Conservation (phyloP, 2,888 invertebrate genomes). For the Drosophila cognata region DNA sequence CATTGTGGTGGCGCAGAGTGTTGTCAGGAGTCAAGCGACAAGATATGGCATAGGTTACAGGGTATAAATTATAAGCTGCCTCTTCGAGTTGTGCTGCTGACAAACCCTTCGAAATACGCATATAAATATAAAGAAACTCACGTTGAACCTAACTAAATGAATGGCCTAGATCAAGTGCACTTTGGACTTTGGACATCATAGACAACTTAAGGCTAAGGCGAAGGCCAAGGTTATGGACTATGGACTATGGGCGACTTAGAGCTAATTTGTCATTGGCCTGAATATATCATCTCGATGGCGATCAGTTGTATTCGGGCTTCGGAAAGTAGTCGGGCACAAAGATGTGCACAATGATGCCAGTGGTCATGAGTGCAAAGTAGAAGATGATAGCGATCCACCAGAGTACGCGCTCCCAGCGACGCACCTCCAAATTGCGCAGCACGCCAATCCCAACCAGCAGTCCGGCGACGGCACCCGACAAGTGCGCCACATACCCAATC, state of each 20-base stretch:
- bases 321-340: constrained; percentile 87
- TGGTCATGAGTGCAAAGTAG: constrained; percentile 89
- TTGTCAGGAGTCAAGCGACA: neutral
- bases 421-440: constrained; percentile 92
- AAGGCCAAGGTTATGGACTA: constrained; percentile 24
- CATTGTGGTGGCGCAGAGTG: neutral
- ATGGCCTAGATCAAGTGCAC: constrained; percentile 58
- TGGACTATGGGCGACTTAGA: constrained; percentile 30
- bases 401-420: constrained; percentile 91
- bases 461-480: constrained; percentile 96
- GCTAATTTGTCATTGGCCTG: constrained; percentile 32
- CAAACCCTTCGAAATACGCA: neutral
- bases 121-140: neutral
- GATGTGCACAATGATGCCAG: constrained; percentile 90
- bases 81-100: neutral
- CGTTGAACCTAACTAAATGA: constrained; percentile 7
- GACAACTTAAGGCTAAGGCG: constrained; percentile 35
- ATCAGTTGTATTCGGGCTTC: constrained; percentile 77
- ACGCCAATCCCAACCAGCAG: constrained; percentile 92
- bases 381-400: constrained; percentile 93
- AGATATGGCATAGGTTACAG: neutral
- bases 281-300: neutral
- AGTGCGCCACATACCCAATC: constrained; percentile 97
- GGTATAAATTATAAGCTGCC: neutral
- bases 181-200: constrained; percentile 65